Conservation (phyloP, 1,140 invertebrate genomes). For the Caenorhabditis remanei region DNA sequence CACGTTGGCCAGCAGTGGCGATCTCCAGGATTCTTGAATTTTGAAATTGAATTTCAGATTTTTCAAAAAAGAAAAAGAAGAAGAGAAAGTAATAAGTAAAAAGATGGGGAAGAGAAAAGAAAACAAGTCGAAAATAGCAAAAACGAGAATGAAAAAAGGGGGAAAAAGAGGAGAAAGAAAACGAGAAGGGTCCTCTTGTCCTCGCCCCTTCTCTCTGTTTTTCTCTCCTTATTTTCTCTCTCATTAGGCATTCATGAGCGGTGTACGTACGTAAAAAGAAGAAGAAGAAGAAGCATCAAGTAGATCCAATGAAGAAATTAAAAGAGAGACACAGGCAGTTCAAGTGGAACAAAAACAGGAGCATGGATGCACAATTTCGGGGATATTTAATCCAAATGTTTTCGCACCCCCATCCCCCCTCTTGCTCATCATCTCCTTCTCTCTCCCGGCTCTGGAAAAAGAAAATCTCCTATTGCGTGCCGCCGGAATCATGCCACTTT, state of each 20-base stretch:
- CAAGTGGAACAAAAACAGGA: not conserved
- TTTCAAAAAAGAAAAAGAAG: not conserved
- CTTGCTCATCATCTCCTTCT: slow-evolving; percentile 34
- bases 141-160: not conserved
- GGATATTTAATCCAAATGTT: slow-evolving; percentile 55
- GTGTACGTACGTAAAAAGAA: slow-evolving; percentile 22
- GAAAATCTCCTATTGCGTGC: slow-evolving; percentile 6
- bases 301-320: not conserved
- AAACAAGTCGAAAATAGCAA: slow-evolving; percentile 24
- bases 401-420: slow-evolving; percentile 2
- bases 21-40: slow-evolving; percentile 11
- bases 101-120: not conserved
- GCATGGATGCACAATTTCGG: not conserved
- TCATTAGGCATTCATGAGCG: slow-evolving; percentile 51
- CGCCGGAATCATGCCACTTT: slow-evolving; percentile 15
- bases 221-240: not conserved
- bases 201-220: not conserved
- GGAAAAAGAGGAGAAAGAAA: not conserved
- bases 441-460: not conserved
- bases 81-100: not conserved
- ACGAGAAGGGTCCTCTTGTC: slow-evolving; percentile 33
- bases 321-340: not conserved
- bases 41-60: not conserved
- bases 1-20: slow-evolving; percentile 1
- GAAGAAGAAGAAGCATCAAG: not conserved